Conservation (phyloP, 2,888 invertebrate genomes). For the Drosophila sordidula region DNA sequence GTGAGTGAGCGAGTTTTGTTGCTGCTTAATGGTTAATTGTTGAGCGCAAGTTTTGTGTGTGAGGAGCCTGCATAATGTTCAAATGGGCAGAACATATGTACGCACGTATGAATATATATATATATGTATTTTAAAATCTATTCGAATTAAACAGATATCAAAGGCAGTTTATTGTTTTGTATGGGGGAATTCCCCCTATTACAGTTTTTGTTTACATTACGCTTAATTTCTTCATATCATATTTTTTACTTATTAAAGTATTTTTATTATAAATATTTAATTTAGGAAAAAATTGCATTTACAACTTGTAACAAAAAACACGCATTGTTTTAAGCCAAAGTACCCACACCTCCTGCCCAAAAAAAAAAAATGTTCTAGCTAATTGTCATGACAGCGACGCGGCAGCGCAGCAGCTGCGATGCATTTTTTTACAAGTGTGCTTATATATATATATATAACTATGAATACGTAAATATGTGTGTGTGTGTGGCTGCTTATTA, state of each 20-base stretch:
- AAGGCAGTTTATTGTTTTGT: background rate
- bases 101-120: background rate
- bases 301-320: slow-evolving; percentile 10
- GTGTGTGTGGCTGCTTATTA: slow-evolving; percentile 51
- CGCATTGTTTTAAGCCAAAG: slow-evolving; percentile 20
- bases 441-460: slow-evolving; percentile 15
- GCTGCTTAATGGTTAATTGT: slow-evolving; percentile 47
- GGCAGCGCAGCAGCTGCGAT: slow-evolving; percentile 68
- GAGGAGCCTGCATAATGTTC: slow-evolving; percentile 24
- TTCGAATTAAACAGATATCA: slow-evolving; percentile 14
- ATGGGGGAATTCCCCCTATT: background rate
- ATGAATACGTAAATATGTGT: slow-evolving; percentile 16
- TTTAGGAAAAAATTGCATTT: background rate
- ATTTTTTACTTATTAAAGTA: too few species aligned
- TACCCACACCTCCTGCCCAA: slow-evolving; percentile 5
- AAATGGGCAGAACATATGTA: slow-evolving; percentile 3
- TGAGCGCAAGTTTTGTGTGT: slow-evolving; percentile 35
- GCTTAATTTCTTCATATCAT: background rate
- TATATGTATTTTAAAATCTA: background rate
- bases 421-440: slow-evolving; percentile 53
- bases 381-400: slow-evolving; percentile 67
- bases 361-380: slow-evolving; percentile 56
- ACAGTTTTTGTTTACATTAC: background rate
- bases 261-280: background rate
- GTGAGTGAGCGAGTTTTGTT: slow-evolving; percentile 47